A percentile compares a stretch with the other conserved stretches of the same genome.
Conservation (phyloP, 2,113 vertebrate genomes). For the Ramphastos sulfuratus region DNA sequence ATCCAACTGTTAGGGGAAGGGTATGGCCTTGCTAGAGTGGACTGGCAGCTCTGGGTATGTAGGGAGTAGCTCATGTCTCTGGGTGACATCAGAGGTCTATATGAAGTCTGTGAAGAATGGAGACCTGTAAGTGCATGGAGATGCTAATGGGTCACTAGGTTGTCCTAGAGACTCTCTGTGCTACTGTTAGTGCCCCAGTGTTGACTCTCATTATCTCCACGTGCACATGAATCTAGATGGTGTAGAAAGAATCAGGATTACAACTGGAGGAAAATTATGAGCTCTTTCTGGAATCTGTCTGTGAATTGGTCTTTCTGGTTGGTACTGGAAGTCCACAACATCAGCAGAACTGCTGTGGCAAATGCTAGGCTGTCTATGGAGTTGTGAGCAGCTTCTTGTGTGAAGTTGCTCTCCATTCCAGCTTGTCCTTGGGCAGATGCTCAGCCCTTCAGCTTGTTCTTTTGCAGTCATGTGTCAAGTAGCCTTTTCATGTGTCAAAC, state of each 20-base stretch:
- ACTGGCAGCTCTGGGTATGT: neutral
- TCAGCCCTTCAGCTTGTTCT: neutral
- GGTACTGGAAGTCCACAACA: fast-evolving
- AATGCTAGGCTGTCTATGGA: neutral
- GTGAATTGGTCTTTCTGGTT: neutral
- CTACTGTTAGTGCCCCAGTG: fast-evolving
- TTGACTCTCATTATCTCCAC: fast-evolving
- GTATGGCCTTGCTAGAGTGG: fast-evolving
- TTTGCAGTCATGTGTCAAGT: neutral
- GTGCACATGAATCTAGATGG: fast-evolving
- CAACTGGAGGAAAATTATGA: neutral
- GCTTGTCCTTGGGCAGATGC: neutral
- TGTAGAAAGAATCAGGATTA: neutral
- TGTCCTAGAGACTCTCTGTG: neutral
- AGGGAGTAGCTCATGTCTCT: neutral
- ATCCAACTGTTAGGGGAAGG: fast-evolving
- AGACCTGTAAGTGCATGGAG: neutral
- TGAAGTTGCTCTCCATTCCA: neutral
- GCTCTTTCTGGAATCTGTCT: neutral
- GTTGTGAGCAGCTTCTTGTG: neutral
- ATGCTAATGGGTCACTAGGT: fast-evolving
- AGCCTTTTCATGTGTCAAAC: neutral
- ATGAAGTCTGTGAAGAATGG: neutral
- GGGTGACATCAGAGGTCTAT: too few species aligned
- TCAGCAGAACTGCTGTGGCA: fast-evolving